Conservation (phyloP, 2,797 vertebrate species). For the Alca torda region DNA sequence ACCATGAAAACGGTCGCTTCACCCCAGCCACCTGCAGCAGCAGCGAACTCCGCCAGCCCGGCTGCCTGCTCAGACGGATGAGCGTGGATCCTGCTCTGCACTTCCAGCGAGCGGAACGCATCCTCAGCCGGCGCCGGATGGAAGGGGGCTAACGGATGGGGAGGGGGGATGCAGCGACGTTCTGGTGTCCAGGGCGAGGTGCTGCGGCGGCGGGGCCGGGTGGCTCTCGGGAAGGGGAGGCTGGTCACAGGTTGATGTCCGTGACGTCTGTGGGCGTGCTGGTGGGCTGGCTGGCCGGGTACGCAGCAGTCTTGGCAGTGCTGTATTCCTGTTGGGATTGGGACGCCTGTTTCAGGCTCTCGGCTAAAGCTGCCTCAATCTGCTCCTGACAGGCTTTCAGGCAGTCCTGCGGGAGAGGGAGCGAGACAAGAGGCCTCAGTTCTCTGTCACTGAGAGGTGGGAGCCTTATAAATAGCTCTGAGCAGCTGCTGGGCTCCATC, state of each 20-base stretch:
- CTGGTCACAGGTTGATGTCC: slow-evolving; percentile 73
- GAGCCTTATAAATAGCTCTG: not conserved
- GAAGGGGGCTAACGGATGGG: not conserved
- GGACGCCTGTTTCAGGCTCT: slow-evolving; percentile 76
- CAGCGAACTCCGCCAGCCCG: not conserved
- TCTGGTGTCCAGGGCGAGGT: not conserved
- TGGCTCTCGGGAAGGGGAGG: not conserved
- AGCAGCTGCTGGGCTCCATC: not conserved
- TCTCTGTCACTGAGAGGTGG: not conserved
- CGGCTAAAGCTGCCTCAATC: slow-evolving; percentile 80
- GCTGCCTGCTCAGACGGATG: not conserved
- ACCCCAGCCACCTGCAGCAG: not conserved
- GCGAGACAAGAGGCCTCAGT: not conserved
- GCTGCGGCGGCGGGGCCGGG: not conserved
- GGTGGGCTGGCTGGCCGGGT: slow-evolving; percentile 72
- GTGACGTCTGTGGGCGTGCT: slow-evolving; percentile 81
- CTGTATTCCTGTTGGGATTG: slow-evolving; percentile 55
- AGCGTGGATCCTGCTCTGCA: fast-evolving
- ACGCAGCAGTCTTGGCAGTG: slow-evolving; percentile 62
- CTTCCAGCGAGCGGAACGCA: not conserved
- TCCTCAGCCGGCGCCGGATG: not conserved
- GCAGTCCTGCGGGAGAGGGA: slow-evolving; percentile 77
- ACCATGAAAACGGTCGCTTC: not conserved
- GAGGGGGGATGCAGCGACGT: not conserved
- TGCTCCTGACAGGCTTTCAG: slow-evolving; percentile 83